Evolutionary conservation across 2,797 vertebrate species (phyloP).

Genomic region (Mus spretus): DNA sequence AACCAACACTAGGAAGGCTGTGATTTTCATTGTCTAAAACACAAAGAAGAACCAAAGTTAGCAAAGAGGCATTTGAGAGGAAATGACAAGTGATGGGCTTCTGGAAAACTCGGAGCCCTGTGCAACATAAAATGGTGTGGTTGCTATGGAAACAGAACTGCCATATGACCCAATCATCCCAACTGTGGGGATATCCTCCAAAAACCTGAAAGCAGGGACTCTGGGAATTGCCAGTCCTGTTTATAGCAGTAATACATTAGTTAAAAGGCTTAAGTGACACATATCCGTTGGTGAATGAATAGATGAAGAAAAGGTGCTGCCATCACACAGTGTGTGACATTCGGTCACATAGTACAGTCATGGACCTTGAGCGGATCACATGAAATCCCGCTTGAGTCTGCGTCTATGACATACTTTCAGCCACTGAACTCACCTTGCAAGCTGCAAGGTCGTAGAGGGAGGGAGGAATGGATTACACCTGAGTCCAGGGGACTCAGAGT

Average conservation of each 20-base stretch:
- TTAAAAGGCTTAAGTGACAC: neutral
- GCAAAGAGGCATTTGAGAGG: conserved; percentile 11
- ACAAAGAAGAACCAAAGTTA: neutral
- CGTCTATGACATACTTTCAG: neutral
- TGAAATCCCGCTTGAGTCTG: neutral
- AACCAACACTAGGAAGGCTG: neutral
- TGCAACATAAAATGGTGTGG: neutral
- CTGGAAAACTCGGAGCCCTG: neutral
- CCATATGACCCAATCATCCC: neutral
- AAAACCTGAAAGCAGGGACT: neutral
- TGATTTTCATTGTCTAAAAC: neutral
- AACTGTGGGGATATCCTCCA: neutral
- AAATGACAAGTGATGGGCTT: neutral
- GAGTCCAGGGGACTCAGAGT: neutral
- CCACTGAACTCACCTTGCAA: neutral
- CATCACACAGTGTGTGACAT: neutral
- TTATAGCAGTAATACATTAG: neutral
- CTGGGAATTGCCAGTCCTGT: neutral
- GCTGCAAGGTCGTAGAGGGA: neutral
- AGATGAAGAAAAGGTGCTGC: neutral
- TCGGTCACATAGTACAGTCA: neutral
- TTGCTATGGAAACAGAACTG: neutral
- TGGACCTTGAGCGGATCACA: neutral
- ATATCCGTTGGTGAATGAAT: neutral
- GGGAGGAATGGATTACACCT: no score